Evolutionary conservation across 2,888 invertebrate genomes (phyloP).

Genomic region (Cremastobaeus sp.): DNA sequence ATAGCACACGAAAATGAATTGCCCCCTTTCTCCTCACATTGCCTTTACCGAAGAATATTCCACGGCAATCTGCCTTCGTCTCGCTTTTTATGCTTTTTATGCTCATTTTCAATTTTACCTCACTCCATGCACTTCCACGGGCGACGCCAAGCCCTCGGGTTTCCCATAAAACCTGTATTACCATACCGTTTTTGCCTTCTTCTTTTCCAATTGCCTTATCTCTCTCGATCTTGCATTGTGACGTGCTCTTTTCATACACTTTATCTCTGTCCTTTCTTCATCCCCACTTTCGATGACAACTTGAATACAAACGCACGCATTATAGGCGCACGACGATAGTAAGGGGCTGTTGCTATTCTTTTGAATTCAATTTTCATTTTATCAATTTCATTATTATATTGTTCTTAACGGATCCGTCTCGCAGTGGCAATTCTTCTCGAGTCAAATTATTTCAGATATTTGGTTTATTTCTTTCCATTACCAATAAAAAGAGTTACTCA

Average conservation of each 20-base stretch:
- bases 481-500: too few relatives aligned
- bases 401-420: conserved; percentile 9
- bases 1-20: conserved; percentile 79
- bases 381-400: conserved; percentile 49
- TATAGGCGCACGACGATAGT: conserved; percentile 54
- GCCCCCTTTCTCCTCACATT: conserved; percentile 65
- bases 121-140: conserved; percentile 60
- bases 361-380: conserved; percentile 54
- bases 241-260: conserved; percentile 39
- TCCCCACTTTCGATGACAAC: conserved; percentile 67
- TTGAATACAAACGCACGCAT: conserved; percentile 72
- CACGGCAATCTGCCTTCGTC: conserved; percentile 77
- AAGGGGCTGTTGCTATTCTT: conserved; percentile 35
- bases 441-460: conserved; percentile 9
- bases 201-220: conserved; percentile 53
- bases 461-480: conserved; percentile 3
- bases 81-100: conserved; percentile 75
- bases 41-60: conserved; percentile 75
- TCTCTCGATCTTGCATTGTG: conserved; percentile 51
- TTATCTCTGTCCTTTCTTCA: conserved; percentile 44
- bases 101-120: conserved; percentile 77
- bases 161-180: conserved; percentile 75
- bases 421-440: neutral
- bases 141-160: conserved; percentile 66
- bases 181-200: conserved; percentile 68